phyloP scores from a whole-genome alignment of 2,113 vertebrate species.

The Nyctibius bracteatus region DNA sequence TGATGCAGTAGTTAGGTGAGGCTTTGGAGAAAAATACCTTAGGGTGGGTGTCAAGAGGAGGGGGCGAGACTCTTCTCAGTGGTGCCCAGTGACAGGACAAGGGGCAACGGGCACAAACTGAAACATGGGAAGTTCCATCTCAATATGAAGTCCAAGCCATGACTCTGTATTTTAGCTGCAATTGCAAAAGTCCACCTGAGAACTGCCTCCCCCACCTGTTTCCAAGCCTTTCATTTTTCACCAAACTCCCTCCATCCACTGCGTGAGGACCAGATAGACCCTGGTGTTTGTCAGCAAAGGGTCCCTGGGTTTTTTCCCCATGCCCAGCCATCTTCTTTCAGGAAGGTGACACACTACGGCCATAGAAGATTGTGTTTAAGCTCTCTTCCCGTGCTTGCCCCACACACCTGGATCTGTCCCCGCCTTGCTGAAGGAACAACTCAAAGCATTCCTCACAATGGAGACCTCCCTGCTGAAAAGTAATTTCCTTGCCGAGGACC shows the following conservation, averaged over 20 bases:
- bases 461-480: not conserved
- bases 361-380: not conserved
- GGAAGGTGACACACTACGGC: not conserved
- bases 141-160: rapidly evolving
- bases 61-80: too few species aligned
- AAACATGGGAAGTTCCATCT: too few species aligned
- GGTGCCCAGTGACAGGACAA: too few species aligned
- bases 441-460: not conserved
- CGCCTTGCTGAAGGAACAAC: not conserved
- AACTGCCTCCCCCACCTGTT: not conserved
- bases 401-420: not conserved
- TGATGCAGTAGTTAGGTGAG: not conserved
- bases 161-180: not conserved
- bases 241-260: not conserved
- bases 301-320: too few species aligned
- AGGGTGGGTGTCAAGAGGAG: too few species aligned
- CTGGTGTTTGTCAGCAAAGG: not conserved
- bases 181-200: not conserved
- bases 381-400: not conserved
- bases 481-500: not conserved
- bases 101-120: too few species aligned
- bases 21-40: not conserved
- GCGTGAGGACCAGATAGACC: not conserved
- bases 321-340: not conserved
- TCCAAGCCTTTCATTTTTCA: not conserved